Conservation (phyloP, 1,140 invertebrate species). For the Mactra quadrangularis region DNA sequence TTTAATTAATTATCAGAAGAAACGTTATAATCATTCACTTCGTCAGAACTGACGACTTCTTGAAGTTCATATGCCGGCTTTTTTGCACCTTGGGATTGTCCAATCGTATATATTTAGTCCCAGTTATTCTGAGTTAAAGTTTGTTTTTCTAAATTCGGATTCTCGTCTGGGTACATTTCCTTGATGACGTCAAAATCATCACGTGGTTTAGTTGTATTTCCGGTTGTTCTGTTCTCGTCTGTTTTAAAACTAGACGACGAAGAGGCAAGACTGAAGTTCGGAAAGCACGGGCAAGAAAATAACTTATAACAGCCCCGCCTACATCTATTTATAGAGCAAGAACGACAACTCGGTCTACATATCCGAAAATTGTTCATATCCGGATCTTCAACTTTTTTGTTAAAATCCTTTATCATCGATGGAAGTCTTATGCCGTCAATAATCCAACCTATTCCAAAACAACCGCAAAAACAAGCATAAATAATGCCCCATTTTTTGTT, state of each 20-base stretch:
- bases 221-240: conserved; percentile 10
- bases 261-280: conserved; percentile 39
- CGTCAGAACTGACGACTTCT: too few species aligned
- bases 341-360: conserved; percentile 45
- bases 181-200: conserved; percentile 42
- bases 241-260: background rate
- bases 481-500: conserved; percentile 53
- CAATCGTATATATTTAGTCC: background rate
- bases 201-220: background rate
- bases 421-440: conserved; percentile 52
- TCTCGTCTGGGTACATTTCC: conserved; percentile 41
- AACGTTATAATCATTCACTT: background rate
- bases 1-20: too few species aligned
- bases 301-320: conserved; percentile 19
- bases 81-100: background rate
- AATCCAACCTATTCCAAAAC: conserved; percentile 51
- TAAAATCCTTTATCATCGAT: conserved; percentile 42
- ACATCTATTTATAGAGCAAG: conserved; percentile 39
- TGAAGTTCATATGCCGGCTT: conserved; percentile 4
- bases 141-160: background rate
- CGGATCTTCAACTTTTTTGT: conserved; percentile 44
- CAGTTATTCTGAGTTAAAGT: background rate
- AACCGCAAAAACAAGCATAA: conserved; percentile 55
- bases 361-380: conserved; percentile 46
- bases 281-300: conserved; percentile 28